Evolutionary conservation across 2,888 invertebrate genomes (phyloP).

Genomic region (Morinoia aosen): DNA sequence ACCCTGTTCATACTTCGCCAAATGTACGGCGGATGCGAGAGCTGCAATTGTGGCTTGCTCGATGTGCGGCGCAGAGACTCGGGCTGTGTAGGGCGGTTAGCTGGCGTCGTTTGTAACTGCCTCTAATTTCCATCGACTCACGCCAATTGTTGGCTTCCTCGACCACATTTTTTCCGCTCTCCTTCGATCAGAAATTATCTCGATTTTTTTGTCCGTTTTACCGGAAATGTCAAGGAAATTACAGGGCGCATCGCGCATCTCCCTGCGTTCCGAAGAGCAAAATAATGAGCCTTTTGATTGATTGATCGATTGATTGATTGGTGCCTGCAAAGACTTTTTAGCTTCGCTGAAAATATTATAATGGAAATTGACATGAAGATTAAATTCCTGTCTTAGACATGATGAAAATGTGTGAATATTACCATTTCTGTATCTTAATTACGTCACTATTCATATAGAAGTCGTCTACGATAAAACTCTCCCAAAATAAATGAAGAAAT

Average conservation of each 20-base stretch:
- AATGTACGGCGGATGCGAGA: not conserved
- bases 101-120: not conserved
- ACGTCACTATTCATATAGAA: too few species aligned
- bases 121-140: slow-evolving; percentile 29
- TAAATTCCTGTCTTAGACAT: not conserved
- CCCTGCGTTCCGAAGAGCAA: not conserved
- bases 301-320: not conserved
- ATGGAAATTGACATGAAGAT: not conserved
- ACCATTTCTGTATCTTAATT: too few species aligned
- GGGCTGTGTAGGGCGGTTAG: not conserved
- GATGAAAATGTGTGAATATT: too few species aligned
- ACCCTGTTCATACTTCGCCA: not conserved
- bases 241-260: slow-evolving; percentile 8
- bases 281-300: not conserved
- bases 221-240: slow-evolving; percentile 32
- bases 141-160: slow-evolving; percentile 8
- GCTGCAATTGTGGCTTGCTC: not conserved
- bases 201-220: slow-evolving; percentile 15
- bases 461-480: too few species aligned
- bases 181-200: not conserved
- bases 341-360: not conserved
- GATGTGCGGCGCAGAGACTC: not conserved
- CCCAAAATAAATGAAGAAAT: too few species aligned
- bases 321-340: not conserved
- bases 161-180: not conserved